Evolutionary conservation across 2,888 invertebrate genomes (phyloP).

Genomic region (Tachystola acroxantha): DNA sequence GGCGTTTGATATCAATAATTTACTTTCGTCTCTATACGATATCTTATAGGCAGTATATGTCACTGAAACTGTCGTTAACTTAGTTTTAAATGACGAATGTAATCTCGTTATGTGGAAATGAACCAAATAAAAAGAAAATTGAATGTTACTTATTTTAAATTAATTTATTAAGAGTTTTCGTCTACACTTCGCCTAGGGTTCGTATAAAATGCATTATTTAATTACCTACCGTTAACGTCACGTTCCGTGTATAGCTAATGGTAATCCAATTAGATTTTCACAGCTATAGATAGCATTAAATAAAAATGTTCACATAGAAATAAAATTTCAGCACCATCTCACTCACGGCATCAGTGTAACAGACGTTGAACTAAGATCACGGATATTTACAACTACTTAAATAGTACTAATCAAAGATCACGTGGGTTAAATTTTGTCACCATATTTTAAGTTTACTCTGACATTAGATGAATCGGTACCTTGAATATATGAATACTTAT

Average conservation of each 20-base stretch:
- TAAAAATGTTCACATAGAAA: constrained; percentile 32
- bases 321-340: constrained; percentile 29
- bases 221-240: constrained; percentile 39
- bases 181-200: constrained; percentile 46
- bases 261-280: constrained; percentile 33
- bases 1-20: too few species aligned
- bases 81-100: too few species aligned
- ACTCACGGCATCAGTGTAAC: constrained; percentile 26
- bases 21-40: too few species aligned
- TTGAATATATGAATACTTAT: constrained; percentile 17
- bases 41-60: too few species aligned
- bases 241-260: constrained; percentile 33
- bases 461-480: constrained; percentile 26
- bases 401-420: constrained; percentile 33
- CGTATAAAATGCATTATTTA: constrained; percentile 68
- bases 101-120: too few species aligned
- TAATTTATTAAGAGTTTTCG: constrained; percentile 15
- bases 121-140: too few species aligned
- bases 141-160: constrained; percentile 7
- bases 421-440: constrained; percentile 57
- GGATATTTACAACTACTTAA: constrained; percentile 24
- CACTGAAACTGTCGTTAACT: too few species aligned
- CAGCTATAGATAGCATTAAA: constrained; percentile 35
- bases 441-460: constrained; percentile 55
- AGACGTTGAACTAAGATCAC: constrained; percentile 44